phyloP scores from a whole-genome alignment of 2,113 vertebrate species.

The Meleagris gallopavo region DNA sequence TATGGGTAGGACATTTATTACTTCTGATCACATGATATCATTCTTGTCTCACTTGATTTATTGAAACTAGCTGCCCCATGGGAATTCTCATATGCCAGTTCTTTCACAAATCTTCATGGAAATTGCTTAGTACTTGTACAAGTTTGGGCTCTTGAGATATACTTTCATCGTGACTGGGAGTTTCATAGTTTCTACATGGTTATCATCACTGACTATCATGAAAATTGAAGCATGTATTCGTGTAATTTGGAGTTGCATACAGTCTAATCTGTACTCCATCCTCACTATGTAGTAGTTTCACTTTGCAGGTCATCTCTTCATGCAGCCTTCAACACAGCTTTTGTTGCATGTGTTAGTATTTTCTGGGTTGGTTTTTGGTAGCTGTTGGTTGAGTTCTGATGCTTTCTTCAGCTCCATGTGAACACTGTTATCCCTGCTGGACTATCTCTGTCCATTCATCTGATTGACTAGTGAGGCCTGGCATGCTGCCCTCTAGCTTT shows the following conservation, averaged over 20 bases:
- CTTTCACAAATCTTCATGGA: background rate
- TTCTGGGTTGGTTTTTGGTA: background rate
- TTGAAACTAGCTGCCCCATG: background rate
- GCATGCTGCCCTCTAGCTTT: accelerated
- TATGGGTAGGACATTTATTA: background rate
- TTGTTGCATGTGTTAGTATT: background rate
- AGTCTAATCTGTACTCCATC: background rate
- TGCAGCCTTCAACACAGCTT: background rate
- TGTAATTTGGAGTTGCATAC: background rate
- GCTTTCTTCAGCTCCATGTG: background rate
- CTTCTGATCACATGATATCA: background rate
- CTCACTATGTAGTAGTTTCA: background rate
- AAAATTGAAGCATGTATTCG: accelerated
- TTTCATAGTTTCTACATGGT: background rate
- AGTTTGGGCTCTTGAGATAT: background rate
- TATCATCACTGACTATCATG: background rate
- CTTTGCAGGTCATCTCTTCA: background rate
- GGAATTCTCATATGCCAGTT: background rate
- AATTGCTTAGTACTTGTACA: background rate
- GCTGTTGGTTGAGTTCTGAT: accelerated
- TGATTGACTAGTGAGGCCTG: background rate
- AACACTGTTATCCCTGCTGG: background rate
- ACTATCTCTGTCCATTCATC: background rate
- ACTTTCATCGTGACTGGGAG: background rate
- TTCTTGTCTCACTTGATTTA: background rate